Evolutionary conservation across 2,888 invertebrate genomes (phyloP).

Genomic region (Scaptodrosophila latifasciaeformis): DNA sequence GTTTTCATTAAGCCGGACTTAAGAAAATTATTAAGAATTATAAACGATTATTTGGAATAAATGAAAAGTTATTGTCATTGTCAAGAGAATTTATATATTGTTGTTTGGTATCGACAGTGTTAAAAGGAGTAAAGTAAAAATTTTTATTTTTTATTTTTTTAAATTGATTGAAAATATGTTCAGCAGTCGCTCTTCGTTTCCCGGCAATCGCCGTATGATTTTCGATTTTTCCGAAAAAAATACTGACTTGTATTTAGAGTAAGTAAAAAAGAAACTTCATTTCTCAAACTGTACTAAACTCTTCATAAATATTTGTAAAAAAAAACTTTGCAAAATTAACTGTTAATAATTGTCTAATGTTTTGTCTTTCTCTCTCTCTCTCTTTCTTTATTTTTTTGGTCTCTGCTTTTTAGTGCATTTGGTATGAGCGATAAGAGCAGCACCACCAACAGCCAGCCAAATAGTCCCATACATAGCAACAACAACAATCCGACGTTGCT

Average conservation of each 20-base stretch:
- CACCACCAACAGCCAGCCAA: conserved; percentile 73
- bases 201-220: conserved; percentile 73
- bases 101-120: conserved; percentile 42
- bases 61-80: no score
- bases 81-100: background rate
- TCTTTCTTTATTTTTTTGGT: conserved; percentile 10
- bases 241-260: conserved; percentile 71
- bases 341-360: conserved; percentile 5
- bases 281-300: no score
- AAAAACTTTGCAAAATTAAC: background rate
- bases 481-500: conserved; percentile 67
- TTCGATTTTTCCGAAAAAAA: conserved; percentile 73
- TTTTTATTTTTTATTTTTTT: no score
- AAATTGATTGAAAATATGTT: conserved; percentile 61
- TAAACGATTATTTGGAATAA: no score
- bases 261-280: conserved; percentile 47
- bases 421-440: conserved; percentile 75
- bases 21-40: no score
- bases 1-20: conserved; percentile 25
- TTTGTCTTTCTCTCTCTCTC: conserved; percentile 2
- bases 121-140: conserved; percentile 17
- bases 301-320: no score
- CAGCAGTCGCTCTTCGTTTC: conserved; percentile 63
- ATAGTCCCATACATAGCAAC: conserved; percentile 72
- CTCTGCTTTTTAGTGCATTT: conserved; percentile 67